Base-by-base conservation (phyloP, 2,888 invertebrate genomes). In the Synanthedon andrenaeformis region DNA sequence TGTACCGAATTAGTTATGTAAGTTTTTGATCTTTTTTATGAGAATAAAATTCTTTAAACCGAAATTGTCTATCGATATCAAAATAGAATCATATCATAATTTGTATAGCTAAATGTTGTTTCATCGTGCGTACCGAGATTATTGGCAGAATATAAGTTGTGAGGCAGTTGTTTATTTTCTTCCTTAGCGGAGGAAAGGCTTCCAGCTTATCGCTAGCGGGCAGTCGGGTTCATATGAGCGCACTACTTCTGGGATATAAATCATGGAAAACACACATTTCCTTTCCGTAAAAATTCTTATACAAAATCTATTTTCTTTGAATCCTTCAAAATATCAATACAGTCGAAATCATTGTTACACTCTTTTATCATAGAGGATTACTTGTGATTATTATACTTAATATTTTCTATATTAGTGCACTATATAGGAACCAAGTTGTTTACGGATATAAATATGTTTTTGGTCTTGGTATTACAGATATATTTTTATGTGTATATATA, bases 191-290 rank as follows among this genome's bases (percentile, higher is more conserved):
- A 69, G 72, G 74, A 73, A 75, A 72, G 77, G 76, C 74, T 79
- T 74, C 72, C 55, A 51, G 82, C 84, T 86, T 85, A 86, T 87
- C 86, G 84, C 80, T 75, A 66, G 59, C 74, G 78, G 79, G 69
- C 86, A 86, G 84, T 74, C 75, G 66, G 69, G 71, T 67, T 76
- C 76, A 73, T 76, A 73, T 69, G 72, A 67, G 63, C 69, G 69
- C 72, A 69, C 74, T 73, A 76, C 72, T 79, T 79, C 77, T 71
- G 74, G 76, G 75, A 76, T 76, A 84, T 86, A 85, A 85, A 86
- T 86, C 83, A 84, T 83, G 74, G 69, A 72, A 77, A 83, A 82
- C 81, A 82, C 84, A 83, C 81, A 84, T 84, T 83, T 79, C 79
- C 83, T 83, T 73, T 83, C 80, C 76, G 66, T 79, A 77, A 57